Base-by-base conservation (phyloP, 2,888 invertebrate genomes). In the Andrena marginata region DNA sequence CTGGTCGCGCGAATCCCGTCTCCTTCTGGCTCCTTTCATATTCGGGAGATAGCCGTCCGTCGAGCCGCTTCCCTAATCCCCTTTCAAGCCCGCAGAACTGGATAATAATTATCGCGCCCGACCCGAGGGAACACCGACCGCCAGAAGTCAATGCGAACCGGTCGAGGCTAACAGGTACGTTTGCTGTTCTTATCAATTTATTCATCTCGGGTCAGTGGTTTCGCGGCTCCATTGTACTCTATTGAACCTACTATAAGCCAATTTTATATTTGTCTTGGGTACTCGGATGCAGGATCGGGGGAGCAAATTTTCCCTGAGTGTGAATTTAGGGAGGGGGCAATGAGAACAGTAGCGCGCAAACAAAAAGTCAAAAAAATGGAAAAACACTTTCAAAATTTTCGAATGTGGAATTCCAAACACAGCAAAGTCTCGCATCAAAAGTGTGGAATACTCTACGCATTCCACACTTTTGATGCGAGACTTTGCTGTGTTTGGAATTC, bases 101-200 rank as follows among this genome's bases (percentile, higher is more conserved):
- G 51, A 78, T 80, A 84, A 86, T 87, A 80, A 87, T 87, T 77
- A 78, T 68, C 54, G n/a, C 69, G 31, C 13, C 48, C 42, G 59
- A 29, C 23, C 33, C 23, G 62, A 35, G 29, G 23, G 59, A 56
- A 35, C 29, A 35, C 13, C 31, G 26, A 0, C 51, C 59, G 20
- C 49, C 42, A 42, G 10, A 51, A 42, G 63, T 29, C 31, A 63
- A 59, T 49, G 26, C 35, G 67, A 6, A 74, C 59, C 42, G 35
- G 31, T 56, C 29, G 29, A 33, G 42, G 42, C 20, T 23, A 33
- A 63, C 62, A 69, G 69, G 35, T 76, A 69, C 8, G 69, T 76
- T 67, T 29, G 16, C 20, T 35, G n/a, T 33, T 29, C 54, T 56
- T 31, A 48, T 49, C 10, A 60, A 71, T 70, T 42, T 26, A 31